Evolutionary conservation across 2,888 invertebrate species (phyloP), one percentile per base, ranked within the genome.

Genomic region (Limnephilus rhombicus): DNA sequence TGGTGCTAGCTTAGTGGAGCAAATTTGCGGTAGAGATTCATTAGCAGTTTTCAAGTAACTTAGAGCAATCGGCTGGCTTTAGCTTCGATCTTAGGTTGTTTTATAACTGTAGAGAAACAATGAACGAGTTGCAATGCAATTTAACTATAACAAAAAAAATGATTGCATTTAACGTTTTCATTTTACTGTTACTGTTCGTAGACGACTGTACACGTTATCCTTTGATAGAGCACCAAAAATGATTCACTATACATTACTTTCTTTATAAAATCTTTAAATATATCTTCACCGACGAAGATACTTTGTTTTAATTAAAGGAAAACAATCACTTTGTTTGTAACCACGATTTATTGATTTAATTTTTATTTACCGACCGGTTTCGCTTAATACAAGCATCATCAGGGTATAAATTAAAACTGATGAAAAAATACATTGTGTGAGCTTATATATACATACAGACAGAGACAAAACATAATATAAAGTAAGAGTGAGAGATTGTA

Each of bases 11-110:
- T 31, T 37, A 68, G 68, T 53, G 29, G 68, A 89, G 80, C 89
- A 41, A 89, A 81, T 89, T 45, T 89, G 89, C 89, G 89, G 89
- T 89, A 29, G n/a, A 81, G 89, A 80, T 89, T 89, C 89, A 89
- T 89, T 89, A 89, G 89, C 81, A 89, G 89, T 89, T 89, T 89
- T 89, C 89, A 41, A 81, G 80, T 89, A 80, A 80, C 81, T 89
- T 81, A 45, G 81, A 81, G 41, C 13, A 18, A 89, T 89, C 31
- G 18, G 31, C 80, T 81, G 11, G 68, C 53, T 53, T 87, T 86
- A 83, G 83, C 24, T 68, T 68, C 24, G 68, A 68, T 68, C 68
- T 68, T 68, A 68, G n/a, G 9, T 68, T 68, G 24, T 68, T 5
- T 68, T 68, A 68, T 68, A 68, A n/a, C 68, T n/a, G 68, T 24